These are phyloP conservation scores for Petrocephalus sullivani DNA, from an alignment of 2,797 vertebrate genomes.

Conservation along the genomic window DNA sequence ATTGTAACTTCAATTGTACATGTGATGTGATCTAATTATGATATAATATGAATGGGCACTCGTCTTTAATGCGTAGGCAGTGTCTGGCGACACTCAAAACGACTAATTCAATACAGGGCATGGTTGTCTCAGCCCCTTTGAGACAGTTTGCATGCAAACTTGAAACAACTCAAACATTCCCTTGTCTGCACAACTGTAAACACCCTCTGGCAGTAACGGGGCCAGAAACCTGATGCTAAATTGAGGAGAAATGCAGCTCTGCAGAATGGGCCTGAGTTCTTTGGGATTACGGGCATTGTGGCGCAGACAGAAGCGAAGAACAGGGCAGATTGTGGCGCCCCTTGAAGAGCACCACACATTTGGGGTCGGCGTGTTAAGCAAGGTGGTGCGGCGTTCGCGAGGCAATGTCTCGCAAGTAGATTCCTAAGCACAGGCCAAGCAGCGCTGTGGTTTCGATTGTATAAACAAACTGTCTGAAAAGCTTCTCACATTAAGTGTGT, in stretches of 20 bases:
- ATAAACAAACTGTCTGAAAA: slow-evolving; percentile 7
- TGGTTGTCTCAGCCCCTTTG: neutral
- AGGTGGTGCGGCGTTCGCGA: slow-evolving; percentile 18
- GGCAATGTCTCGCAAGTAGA: slow-evolving; percentile 20
- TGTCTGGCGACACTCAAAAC: neutral
- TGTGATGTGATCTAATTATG: neutral
- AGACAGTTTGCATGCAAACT: neutral
- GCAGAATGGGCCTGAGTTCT: neutral
- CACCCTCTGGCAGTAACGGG: neutral
- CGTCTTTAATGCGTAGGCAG: neutral
- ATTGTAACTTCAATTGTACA: neutral
- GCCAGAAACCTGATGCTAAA: neutral
- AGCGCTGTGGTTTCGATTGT: neutral
- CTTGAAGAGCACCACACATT: slow-evolving; percentile 34
- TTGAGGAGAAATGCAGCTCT: neutral
- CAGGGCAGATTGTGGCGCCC: neutral
- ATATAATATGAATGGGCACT: neutral
- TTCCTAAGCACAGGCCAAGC: no score
- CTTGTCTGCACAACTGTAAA: neutral
- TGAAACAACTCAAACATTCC: neutral
- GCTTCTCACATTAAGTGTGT: neutral
- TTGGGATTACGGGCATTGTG: neutral
- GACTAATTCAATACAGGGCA: neutral
- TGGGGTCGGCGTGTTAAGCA: slow-evolving; percentile 35
- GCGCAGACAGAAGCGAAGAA: neutral